Conservation (phyloP, 1,140 invertebrate genomes). For the Drosophila jambulina region DNA sequence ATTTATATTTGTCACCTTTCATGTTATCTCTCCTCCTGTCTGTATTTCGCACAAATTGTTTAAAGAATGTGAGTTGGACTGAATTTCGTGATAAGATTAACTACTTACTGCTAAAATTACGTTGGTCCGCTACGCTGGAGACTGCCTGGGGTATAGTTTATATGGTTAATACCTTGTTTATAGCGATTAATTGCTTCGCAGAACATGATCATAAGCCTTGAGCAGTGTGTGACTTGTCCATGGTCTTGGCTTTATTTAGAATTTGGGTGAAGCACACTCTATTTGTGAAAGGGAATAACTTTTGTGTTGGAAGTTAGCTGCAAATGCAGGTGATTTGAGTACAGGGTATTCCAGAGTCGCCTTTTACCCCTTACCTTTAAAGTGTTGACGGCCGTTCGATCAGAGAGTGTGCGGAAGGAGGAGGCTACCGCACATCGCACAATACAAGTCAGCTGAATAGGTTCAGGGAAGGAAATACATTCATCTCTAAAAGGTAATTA, state of each 20-base stretch:
- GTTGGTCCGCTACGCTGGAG: slow-evolving; percentile 4
- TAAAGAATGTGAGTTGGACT: slow-evolving; percentile 48
- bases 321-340: neutral
- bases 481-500: neutral
- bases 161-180: neutral
- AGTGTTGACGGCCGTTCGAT: slow-evolving; percentile 13
- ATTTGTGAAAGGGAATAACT: neutral
- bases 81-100: slow-evolving; percentile 39
- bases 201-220: neutral
- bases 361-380: neutral
- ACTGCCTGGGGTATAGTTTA: slow-evolving; percentile 9
- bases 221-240: neutral
- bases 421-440: neutral
- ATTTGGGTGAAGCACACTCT: neutral
- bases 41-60: slow-evolving; percentile 69
- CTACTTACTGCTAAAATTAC: slow-evolving; percentile 22
- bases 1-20: slow-evolving; percentile 21
- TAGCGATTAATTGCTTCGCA: neutral
- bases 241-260: neutral
- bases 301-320: no score
- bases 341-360: slow-evolving; percentile 2
- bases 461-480: neutral
- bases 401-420: neutral
- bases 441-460: neutral
- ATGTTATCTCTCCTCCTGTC: slow-evolving; percentile 22